These are phyloP conservation scores for Petromus typicus DNA, from an alignment of 2,113 vertebrate genomes.

Conservation along the genomic window DNA sequence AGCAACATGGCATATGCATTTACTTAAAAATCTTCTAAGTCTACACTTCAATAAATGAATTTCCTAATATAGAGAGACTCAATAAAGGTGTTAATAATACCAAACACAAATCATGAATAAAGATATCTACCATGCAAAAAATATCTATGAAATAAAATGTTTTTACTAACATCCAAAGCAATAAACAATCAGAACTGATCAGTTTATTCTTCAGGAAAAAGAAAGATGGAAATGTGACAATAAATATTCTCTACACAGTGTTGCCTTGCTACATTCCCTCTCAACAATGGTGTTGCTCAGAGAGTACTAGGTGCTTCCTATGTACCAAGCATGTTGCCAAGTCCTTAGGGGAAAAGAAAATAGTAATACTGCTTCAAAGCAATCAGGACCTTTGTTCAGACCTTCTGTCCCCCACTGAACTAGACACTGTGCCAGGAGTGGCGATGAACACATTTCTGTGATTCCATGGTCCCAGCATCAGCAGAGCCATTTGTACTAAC, in stretches of 20 bases:
- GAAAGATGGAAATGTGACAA: not conserved
- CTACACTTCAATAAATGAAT: not conserved
- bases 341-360: not conserved
- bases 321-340: not conserved
- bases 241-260: not conserved
- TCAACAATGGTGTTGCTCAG: not conserved
- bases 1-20: not conserved
- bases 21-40: not conserved
- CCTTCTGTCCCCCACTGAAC: not conserved
- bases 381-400: too few species aligned
- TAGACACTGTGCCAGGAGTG: not conserved
- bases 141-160: not conserved
- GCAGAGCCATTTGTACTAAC: not conserved
- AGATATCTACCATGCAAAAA: not conserved
- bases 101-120: not conserved
- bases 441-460: not conserved
- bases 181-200: not conserved
- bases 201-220: not conserved
- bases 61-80: not conserved
- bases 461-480: not conserved
- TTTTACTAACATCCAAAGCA: not conserved
- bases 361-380: not conserved
- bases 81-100: not conserved
- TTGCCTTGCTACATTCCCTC: not conserved
- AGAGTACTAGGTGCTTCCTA: not conserved